A percentile compares a stretch with the other conserved stretches of the same genome.
Evolutionary conservation across 2,888 invertebrate genomes (phyloP).

Genomic region (Aphelenchoides bicaudatus): DNA sequence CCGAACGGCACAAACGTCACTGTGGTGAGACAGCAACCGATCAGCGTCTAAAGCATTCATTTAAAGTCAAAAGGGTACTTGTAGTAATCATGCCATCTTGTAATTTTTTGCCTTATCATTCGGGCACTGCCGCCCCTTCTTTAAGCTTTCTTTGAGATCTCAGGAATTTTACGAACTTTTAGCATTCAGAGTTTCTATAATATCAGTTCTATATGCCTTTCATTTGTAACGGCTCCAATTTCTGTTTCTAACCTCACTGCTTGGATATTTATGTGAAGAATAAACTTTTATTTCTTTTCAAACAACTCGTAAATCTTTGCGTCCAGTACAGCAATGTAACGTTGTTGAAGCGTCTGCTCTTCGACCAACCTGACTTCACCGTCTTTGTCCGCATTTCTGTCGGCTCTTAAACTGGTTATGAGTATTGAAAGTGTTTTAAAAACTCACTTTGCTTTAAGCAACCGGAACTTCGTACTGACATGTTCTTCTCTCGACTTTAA

Average conservation of each 20-base stretch:
- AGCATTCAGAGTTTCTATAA: too few species aligned
- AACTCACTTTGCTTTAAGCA: slow-evolving; percentile 16
- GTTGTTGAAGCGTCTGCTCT: background rate
- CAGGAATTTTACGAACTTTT: too few species aligned
- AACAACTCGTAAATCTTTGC: background rate
- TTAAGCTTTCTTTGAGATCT: background rate
- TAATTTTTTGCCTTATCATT: background rate
- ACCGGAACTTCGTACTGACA: slow-evolving; percentile 9
- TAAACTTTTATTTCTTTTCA: background rate
- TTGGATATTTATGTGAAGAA: too few species aligned
- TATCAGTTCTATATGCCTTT: too few species aligned
- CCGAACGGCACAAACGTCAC: slow-evolving; percentile 27
- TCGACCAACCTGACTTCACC: background rate
- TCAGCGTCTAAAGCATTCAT: slow-evolving; percentile 13
- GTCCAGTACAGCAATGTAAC: background rate
- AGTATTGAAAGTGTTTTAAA: background rate
- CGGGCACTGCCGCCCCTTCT: background rate
- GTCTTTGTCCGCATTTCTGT: slow-evolving; percentile 9
- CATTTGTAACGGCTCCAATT: too few species aligned
- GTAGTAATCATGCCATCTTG: background rate
- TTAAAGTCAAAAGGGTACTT: background rate
- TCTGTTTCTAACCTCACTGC: too few species aligned
- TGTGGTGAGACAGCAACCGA: slow-evolving; percentile 27
- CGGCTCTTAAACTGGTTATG: slow-evolving; percentile 9
- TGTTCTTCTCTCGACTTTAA: slow-evolving; percentile 14